Evolutionary conservation across 2,888 invertebrate genomes (phyloP).

Genomic region (Lobophora halterata): DNA sequence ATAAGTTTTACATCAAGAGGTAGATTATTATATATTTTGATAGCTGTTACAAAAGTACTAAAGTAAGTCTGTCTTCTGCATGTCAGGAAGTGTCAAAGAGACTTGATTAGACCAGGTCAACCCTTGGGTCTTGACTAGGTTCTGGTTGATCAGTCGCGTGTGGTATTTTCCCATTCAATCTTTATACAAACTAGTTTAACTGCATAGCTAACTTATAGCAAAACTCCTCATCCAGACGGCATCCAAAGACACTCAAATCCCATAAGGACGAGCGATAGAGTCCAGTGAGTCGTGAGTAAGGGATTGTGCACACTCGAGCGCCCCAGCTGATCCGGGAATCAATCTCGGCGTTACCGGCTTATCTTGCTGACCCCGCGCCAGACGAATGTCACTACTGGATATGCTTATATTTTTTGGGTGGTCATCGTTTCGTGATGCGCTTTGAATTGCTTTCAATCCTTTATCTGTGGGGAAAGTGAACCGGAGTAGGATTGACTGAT

Average conservation of each 20-base stretch:
- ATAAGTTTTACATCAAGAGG: no score
- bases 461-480: no score
- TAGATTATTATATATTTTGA: no score
- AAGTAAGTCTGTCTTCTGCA: no score
- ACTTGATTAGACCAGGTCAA: no score
- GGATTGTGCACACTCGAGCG: constrained; percentile 69
- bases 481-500: no score
- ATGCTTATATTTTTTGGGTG: constrained; percentile 57
- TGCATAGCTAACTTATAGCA: constrained; percentile 16
- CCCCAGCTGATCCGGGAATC: constrained; percentile 72
- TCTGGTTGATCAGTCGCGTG: no score
- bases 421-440: constrained; percentile 36
- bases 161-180: no score
- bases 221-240: constrained; percentile 21
- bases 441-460: background rate
- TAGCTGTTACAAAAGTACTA: no score
- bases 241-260: constrained; percentile 44
- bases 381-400: constrained; percentile 62
- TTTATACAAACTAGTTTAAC: constrained; percentile 3
- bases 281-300: constrained; percentile 68
- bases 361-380: constrained; percentile 71
- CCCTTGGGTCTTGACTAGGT: no score
- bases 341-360: constrained; percentile 73
- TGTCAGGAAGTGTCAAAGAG: no score
- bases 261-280: constrained; percentile 57